Evolutionary conservation across 2,797 vertebrate genomes (phyloP).

Genomic region (Sebastes steindachneri): DNA sequence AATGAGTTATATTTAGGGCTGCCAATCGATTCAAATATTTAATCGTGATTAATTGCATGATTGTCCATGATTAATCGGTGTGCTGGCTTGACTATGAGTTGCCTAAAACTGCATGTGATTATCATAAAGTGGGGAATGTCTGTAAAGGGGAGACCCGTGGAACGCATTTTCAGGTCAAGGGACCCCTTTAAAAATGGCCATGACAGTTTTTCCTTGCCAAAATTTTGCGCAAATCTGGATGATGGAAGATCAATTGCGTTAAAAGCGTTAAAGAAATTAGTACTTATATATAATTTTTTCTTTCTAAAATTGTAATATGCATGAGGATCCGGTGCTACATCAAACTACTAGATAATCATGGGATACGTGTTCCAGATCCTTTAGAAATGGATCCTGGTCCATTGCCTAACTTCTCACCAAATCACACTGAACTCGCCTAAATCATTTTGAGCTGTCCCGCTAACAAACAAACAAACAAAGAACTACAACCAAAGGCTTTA

Average conservation of each 20-base stretch:
- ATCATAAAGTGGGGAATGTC: too few species aligned
- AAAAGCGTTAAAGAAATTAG: too few species aligned
- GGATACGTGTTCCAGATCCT: background rate
- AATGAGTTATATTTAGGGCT: background rate
- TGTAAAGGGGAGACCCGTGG: rapidly evolving
- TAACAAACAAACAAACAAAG: background rate
- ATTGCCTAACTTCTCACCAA: background rate
- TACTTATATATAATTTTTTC: background rate
- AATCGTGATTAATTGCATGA: too few species aligned
- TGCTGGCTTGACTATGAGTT: too few species aligned
- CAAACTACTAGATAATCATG: background rate
- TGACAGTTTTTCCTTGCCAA: too few species aligned
- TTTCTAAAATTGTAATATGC: background rate
- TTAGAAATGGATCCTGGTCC: background rate
- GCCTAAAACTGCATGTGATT: too few species aligned
- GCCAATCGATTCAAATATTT: too few species aligned
- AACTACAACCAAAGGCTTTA: background rate
- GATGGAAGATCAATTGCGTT: too few species aligned
- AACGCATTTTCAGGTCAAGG: too few species aligned
- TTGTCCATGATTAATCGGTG: too few species aligned
- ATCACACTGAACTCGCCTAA: background rate
- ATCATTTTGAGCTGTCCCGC: background rate
- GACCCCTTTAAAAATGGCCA: too few species aligned
- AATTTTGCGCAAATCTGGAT: too few species aligned
- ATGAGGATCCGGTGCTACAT: background rate